Evolutionary conservation across 92 coral and sea anemone species (phyloP).

Genomic region (Scolanthus callimorphus): DNA sequence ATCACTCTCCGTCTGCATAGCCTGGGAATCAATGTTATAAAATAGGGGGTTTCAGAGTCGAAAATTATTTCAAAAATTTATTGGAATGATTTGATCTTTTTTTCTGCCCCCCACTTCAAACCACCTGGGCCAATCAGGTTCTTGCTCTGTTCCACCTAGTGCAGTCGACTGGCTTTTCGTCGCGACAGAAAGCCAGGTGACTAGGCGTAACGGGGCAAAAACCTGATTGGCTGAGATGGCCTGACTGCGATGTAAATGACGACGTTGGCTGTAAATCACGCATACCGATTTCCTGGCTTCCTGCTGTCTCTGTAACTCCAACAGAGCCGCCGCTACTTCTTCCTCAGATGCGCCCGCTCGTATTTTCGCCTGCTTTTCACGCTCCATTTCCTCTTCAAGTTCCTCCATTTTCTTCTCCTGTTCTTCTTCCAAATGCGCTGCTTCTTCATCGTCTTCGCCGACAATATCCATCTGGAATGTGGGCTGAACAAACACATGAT

Average conservation of each 20-base stretch:
- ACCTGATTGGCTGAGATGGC: too few species aligned
- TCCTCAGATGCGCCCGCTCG: constrained; percentile 88
- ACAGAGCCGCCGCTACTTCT: constrained; percentile 74
- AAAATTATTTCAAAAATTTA: too few species aligned
- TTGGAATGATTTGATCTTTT: too few species aligned
- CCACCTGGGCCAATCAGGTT: too few species aligned
- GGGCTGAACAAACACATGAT: neutral
- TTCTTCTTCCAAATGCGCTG: constrained; percentile 73
- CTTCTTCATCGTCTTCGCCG: constrained; percentile 74
- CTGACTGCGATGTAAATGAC: too few species aligned
- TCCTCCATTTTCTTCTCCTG: constrained; percentile 73
- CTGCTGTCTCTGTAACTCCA: constrained; percentile 77
- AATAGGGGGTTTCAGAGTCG: too few species aligned
- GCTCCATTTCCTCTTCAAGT: constrained; percentile 85
- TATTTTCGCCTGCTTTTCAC: constrained; percentile 65
- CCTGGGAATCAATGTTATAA: too few species aligned
- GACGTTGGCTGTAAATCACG: too few species aligned
- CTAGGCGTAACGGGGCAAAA: too few species aligned
- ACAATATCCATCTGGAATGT: constrained; percentile 8
- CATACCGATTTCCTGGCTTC: constrained; percentile 85
- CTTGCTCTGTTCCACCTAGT: too few species aligned
- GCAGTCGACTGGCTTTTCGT: neutral
- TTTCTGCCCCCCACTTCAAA: too few species aligned
- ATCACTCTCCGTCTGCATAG: constrained; percentile 67
- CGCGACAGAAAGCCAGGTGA: too few species aligned